phyloP scores from a whole-genome alignment of 2,113 vertebrate species.

The Mus pahari region DNA sequence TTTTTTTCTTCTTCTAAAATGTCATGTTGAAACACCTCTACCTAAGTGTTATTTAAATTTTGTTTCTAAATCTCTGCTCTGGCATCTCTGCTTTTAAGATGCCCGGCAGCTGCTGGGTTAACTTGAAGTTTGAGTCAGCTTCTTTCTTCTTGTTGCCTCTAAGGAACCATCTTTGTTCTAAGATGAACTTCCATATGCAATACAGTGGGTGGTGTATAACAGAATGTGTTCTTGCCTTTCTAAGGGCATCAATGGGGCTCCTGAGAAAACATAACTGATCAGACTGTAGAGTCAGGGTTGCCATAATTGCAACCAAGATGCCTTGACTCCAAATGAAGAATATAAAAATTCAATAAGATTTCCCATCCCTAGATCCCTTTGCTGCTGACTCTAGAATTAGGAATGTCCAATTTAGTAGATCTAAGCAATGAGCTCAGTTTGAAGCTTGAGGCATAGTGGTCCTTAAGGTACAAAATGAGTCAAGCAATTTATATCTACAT shows the following conservation, averaged over 20 bases:
- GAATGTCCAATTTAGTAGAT: constrained; percentile 34
- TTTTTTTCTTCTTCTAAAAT: constrained; percentile 20
- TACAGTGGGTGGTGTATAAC: not conserved
- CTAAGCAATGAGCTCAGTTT: constrained; percentile 33
- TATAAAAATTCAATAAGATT: constrained; percentile 55
- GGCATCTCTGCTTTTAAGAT: constrained; percentile 16
- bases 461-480: not conserved
- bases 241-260: constrained; percentile 37
- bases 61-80: not conserved
- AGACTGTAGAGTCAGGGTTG: not conserved
- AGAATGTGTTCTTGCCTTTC: not conserved
- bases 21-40: not conserved
- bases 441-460: constrained; percentile 4
- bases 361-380: constrained; percentile 33
- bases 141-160: not conserved
- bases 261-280: constrained; percentile 55
- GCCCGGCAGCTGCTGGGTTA: not conserved
- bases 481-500: not conserved
- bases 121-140: constrained; percentile 9
- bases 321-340: constrained; percentile 53
- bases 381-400: constrained; percentile 62
- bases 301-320: constrained; percentile 32
- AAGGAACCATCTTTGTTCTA: constrained; percentile 29
- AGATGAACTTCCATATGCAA: not conserved
- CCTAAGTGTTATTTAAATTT: not conserved